Base-by-base conservation (phyloP, 2,797 vertebrate genomes). In the Saguinus oedipus region DNA sequence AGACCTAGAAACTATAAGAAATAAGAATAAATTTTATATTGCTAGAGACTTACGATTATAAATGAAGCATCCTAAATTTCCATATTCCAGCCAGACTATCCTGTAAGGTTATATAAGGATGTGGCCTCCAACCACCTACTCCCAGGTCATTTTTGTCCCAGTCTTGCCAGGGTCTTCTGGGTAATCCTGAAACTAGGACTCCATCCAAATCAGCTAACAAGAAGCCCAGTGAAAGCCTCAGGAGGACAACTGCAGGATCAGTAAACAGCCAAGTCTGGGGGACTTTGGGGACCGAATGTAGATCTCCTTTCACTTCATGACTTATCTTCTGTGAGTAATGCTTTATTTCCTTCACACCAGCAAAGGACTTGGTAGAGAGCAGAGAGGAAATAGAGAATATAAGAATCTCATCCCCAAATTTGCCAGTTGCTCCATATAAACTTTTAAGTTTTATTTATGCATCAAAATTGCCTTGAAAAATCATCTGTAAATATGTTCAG, bases 371-470 rank as follows among this genome's bases (percentile, higher is more conserved):
- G 36, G 8, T 15, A 7, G 30, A 17, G 7, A 64, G 7, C 0
- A 44, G 26, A 68, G 0, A 78, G 7, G 4, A 81, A 33, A 78
- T 5, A n/a, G 10, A 85, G 53, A 64, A 0, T 1, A 0, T 4
- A 50, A n/a, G 8, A 88, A 20, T 30, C 24, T 68, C 33, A 46
- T 4, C 6, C 15, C 2, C 20, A 24, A 74, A 79, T 11, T 33
- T 90, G n/a, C 4, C 8, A 15, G 15, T 22, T 81, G 26, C 17
- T 76, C 59, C 26, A 42, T 33, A 36, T 2, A 74, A 36, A 48
- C 33, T 70, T 33, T 44, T 1, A 57, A 48, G 36, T 75, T 36
- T 93, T 26, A 17, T 0, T 36, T 88, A 50, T 30, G 19, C 22
- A 79, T 70, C n/a, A n/a, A 8, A 39, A 26, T 81, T 17, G 3